A percentile compares a stretch with the other conserved stretches of the same genome.
Conservation (phyloP, 2,113 vertebrate genomes). For the Piprites chloris region DNA sequence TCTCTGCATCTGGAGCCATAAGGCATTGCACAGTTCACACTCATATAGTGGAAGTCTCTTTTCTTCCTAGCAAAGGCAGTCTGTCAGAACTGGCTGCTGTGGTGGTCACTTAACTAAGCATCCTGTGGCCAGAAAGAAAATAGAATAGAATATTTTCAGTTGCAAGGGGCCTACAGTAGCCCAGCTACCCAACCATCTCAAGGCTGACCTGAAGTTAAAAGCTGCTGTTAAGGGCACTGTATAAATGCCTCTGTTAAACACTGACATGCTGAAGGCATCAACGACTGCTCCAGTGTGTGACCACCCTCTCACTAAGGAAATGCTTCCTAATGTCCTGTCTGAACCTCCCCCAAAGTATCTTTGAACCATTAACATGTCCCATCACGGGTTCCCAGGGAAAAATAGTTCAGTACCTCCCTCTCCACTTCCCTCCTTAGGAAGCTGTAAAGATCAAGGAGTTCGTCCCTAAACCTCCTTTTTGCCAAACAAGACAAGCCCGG, state of each 20-base stretch:
- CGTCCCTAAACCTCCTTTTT: background rate
- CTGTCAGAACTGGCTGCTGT: background rate
- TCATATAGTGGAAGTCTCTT: background rate
- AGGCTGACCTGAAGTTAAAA: background rate
- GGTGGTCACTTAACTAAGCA: background rate
- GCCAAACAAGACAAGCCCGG: background rate
- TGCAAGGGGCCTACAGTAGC: background rate
- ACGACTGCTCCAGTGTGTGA: background rate
- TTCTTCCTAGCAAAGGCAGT: background rate
- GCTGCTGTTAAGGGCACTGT: background rate
- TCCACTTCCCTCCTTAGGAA: background rate
- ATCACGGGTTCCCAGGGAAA: background rate
- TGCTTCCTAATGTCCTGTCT: background rate
- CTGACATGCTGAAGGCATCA: background rate
- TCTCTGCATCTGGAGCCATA: background rate
- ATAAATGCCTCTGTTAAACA: background rate
- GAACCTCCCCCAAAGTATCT: background rate
- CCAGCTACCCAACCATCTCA: background rate
- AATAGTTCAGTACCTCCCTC: background rate
- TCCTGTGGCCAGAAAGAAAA: background rate
- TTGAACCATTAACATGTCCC: background rate
- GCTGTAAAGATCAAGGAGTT: background rate
- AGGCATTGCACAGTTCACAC: background rate
- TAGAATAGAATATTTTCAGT: background rate
- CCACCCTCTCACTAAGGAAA: background rate